Evolutionary conservation across 2,113 vertebrate genomes (phyloP), one percentile per base, ranked within the genome.

Genomic region (Oxygymnocypris stewartii): DNA sequence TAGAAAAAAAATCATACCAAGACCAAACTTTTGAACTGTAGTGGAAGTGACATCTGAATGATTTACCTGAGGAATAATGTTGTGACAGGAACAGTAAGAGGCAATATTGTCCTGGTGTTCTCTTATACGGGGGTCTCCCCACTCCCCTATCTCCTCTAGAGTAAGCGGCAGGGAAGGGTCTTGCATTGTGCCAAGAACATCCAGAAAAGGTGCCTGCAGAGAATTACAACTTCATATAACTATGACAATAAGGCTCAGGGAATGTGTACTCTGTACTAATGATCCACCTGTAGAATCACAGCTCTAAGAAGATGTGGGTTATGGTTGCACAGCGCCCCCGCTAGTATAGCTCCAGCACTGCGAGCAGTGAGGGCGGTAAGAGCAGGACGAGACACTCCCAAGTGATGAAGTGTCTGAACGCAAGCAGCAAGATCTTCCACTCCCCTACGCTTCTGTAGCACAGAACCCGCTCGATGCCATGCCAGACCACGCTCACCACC

Each of bases 341-440:
- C 98, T 71, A 98, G 94, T 83, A 98, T 95, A 67, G 97, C 97
- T 84, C 98, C 98, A 1, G 97, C 98, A 87, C 98, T 99, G 93
- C 93, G 93, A 87, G 97, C 96, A 40, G 94, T 91, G 6, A 99
- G 89, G 0, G 95, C 93, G 3, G 97, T 96, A 82, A 91, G 91
- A 1, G 88, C 90, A 1, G 97, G 96, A 86, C 94, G 94, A 88
- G 97, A 99, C 90, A 97, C 94, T 84, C 96, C 97, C 78, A 88
- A 89, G 42, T 91, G 6, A 47, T 96, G 97, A 82, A 99, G 95
- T 59, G 94, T 94, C 84, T 2, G 87, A 89, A 99, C 93, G 89
- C 97, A 98, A 85, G 97, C 95, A 82, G 92, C 87, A 51, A 99
- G 95, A 90, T 99, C 98, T 23, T 97, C 94, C 86, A 97, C 94